These are phyloP conservation scores for Rhagoletis pomonella DNA, from an alignment of 1,140 invertebrate species.

Conservation along the genomic window DNA sequence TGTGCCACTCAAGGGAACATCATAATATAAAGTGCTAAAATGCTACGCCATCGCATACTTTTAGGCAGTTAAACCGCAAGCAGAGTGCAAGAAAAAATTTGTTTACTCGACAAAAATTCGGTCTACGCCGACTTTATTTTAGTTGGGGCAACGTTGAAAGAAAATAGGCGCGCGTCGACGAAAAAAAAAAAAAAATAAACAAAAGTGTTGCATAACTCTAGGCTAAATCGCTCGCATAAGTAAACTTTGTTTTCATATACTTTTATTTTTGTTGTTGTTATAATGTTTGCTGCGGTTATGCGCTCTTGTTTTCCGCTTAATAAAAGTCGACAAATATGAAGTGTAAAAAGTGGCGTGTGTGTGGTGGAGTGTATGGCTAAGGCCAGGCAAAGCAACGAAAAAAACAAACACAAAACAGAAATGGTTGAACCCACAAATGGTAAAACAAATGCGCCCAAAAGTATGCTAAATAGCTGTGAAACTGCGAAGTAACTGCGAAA, in stretches of 20 bases:
- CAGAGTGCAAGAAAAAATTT: not conserved
- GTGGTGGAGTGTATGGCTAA: not conserved
- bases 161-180: slow-evolving; percentile 9
- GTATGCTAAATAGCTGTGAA: slow-evolving; percentile 53
- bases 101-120: not conserved
- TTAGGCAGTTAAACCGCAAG: not conserved
- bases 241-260: not conserved
- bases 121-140: not conserved
- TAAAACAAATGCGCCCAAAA: slow-evolving; percentile 10
- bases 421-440: too few species aligned
- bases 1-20: not conserved
- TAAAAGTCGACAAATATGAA: slow-evolving; percentile 51
- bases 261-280: slow-evolving; percentile 5
- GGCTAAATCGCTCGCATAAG: not conserved
- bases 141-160: not conserved
- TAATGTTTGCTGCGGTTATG: slow-evolving; percentile 1
- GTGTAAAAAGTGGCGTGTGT: slow-evolving; percentile 14
- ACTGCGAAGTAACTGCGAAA: slow-evolving; percentile 33
- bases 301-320: slow-evolving; percentile 47
- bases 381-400: too few species aligned
- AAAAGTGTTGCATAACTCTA: slow-evolving; percentile 24
- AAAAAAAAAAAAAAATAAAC: not conserved
- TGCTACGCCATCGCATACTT: slow-evolving; percentile 12
- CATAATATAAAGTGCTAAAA: slow-evolving; percentile 41
- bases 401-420: too few species aligned